A percentile compares a stretch with the other conserved stretches of the same genome.
Evolutionary conservation across 1,140 invertebrate species (phyloP).

Genomic region (Heliconius himera): DNA sequence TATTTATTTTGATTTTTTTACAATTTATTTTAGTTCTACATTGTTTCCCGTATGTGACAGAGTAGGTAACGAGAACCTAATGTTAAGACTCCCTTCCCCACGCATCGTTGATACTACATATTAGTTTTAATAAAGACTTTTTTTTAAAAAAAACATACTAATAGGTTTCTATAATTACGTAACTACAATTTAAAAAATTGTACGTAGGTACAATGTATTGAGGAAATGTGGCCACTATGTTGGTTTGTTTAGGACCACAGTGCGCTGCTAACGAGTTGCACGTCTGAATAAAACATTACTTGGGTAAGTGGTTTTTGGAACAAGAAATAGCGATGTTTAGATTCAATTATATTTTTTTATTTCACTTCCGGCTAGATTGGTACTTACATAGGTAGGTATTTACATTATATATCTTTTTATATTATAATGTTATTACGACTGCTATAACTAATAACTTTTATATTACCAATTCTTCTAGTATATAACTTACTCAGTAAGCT

Average conservation of each 20-base stretch:
- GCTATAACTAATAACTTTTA: no score
- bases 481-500: no score
- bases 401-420: neutral
- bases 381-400: neutral
- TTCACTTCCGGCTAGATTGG: neutral
- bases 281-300: conserved; percentile 78
- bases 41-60: no score
- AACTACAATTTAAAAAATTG: conserved; percentile 38
- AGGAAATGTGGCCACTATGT: conserved; percentile 59
- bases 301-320: conserved; percentile 29
- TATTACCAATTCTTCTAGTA: no score
- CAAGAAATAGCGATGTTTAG: conserved; percentile 20
- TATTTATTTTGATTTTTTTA: no score
- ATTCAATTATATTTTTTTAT: neutral
- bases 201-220: conserved; percentile 44
- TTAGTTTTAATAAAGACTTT: neutral
- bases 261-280: conserved; percentile 75
- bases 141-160: neutral
- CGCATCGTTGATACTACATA: no score
- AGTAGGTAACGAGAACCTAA: no score
- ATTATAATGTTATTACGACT: neutral
- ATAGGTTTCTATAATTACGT: conserved; percentile 26
- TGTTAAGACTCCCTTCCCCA: no score
- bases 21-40: no score
- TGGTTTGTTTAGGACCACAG: conserved; percentile 77